Percentiles rank a stretch among this genome's conserved stretches.
Conservation (phyloP, 2,888 invertebrate genomes). For the Lasioglossum calceatum region DNA sequence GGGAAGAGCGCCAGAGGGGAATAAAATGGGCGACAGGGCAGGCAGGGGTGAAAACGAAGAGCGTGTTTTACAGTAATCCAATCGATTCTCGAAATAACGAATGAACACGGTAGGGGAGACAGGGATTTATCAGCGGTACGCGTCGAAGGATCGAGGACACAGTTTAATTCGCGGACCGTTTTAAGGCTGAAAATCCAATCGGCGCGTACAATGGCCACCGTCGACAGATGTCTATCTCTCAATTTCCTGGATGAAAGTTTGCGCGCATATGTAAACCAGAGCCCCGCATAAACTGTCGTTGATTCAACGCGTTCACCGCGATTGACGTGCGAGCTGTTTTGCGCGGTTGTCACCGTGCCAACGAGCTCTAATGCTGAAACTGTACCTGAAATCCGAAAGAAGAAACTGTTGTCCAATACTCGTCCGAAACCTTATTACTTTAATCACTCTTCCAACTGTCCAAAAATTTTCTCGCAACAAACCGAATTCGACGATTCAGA, state of each 20-base stretch:
- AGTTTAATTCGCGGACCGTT: conserved; percentile 71
- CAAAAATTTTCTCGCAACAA: neutral
- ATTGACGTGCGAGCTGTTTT: conserved; percentile 55
- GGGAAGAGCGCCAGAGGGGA: neutral
- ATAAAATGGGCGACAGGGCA: conserved; percentile 8
- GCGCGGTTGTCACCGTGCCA: conserved; percentile 36
- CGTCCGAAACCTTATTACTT: neutral
- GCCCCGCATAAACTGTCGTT: conserved; percentile 54
- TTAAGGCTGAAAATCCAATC: conserved; percentile 73
- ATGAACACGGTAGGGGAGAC: conserved; percentile 51
- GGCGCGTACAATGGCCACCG: conserved; percentile 67
- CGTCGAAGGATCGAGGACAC: conserved; percentile 62
- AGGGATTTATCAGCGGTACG: conserved; percentile 66
- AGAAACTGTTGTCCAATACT: neutral
- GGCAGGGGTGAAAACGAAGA: conserved; percentile 23
- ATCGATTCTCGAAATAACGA: conserved; percentile 68
- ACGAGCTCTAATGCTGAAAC: conserved; percentile 38
- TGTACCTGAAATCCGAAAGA: neutral
- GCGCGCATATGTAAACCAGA: conserved; percentile 61
- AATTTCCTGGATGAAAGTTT: conserved; percentile 74
- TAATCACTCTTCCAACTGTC: neutral
- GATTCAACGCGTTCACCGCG: conserved; percentile 50
- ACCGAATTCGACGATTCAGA: neutral
- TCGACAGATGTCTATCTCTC: conserved; percentile 74
- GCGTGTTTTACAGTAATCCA: conserved; percentile 65